Conservation (phyloP, 2,888 invertebrate species). For the Drosophila mayaguana region DNA sequence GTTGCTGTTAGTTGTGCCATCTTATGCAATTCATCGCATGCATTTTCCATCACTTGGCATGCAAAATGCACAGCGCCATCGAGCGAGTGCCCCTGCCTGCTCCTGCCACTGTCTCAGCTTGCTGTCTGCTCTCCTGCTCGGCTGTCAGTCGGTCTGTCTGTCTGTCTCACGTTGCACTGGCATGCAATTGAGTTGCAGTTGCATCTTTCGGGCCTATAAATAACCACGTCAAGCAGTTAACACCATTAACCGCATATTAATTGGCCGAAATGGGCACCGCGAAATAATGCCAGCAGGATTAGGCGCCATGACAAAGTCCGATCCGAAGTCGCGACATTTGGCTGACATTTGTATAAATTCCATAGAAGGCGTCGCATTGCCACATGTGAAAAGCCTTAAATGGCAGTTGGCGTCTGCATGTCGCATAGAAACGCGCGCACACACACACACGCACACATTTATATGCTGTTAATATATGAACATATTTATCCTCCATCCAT, state of each 20-base stretch:
- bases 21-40: slow-evolving; percentile 72
- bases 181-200: slow-evolving; percentile 50
- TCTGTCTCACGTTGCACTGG: slow-evolving; percentile 46
- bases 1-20: slow-evolving; percentile 30
- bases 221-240: slow-evolving; percentile 75
- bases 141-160: slow-evolving; percentile 22
- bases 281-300: slow-evolving; percentile 56
- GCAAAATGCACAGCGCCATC: slow-evolving; percentile 60
- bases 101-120: no score
- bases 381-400: slow-evolving; percentile 57
- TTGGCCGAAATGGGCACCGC: slow-evolving; percentile 77
- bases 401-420: slow-evolving; percentile 56
- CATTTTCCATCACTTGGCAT: slow-evolving; percentile 65
- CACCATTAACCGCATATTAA: slow-evolving; percentile 80
- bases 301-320: slow-evolving; percentile 42
- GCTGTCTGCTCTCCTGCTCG: background rate
- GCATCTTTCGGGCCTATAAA: slow-evolving; percentile 73
- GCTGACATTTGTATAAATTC: slow-evolving; percentile 70
- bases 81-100: background rate
- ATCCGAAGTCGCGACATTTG: slow-evolving; percentile 58
- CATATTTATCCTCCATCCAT: slow-evolving; percentile 3
- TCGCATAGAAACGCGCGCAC: slow-evolving; percentile 26
- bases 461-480: background rate
- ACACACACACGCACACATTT: background rate
- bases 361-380: slow-evolving; percentile 58